Evolutionary conservation across 2,113 vertebrate species (phyloP).

Genomic region (Asarcornis scutulata): DNA sequence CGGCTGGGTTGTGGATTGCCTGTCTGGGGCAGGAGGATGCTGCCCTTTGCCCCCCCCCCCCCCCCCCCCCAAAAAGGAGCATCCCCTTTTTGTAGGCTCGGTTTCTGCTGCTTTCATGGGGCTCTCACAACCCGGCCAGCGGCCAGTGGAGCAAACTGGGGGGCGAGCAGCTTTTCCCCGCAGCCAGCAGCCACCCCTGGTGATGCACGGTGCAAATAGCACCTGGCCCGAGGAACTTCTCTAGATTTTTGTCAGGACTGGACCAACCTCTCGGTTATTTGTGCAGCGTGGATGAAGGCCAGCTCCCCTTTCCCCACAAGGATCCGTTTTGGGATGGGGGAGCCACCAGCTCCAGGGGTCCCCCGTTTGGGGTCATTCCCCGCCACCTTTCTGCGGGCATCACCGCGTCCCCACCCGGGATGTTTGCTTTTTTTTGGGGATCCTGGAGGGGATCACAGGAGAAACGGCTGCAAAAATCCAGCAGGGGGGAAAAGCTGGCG

Average conservation of each 20-base stretch:
- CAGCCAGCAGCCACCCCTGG: accelerated
- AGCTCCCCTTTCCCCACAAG: accelerated
- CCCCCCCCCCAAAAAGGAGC: too few species aligned
- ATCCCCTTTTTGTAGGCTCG: accelerated
- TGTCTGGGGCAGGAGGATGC: not conserved
- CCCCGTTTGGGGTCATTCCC: accelerated
- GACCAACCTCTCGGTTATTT: accelerated
- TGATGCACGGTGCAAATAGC: accelerated
- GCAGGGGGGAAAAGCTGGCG: accelerated
- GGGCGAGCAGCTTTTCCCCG: accelerated
- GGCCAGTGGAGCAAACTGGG: not conserved
- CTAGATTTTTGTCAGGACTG: accelerated
- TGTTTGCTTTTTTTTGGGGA: too few species aligned
- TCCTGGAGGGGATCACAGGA: too few species aligned
- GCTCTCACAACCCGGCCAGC: not conserved
- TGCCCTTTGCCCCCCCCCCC: not conserved
- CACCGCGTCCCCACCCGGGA: too few species aligned
- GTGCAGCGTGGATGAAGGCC: accelerated
- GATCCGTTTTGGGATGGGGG: not conserved
- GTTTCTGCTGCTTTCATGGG: not conserved
- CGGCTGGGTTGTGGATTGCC: constrained; percentile 46
- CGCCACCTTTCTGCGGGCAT: accelerated
- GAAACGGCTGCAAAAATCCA: not conserved
- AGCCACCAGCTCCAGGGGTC: not conserved
- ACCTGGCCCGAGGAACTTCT: accelerated